Evolutionary conservation across 1,140 invertebrate genomes (phyloP).

Genomic region (Camponotus vicinus): DNA sequence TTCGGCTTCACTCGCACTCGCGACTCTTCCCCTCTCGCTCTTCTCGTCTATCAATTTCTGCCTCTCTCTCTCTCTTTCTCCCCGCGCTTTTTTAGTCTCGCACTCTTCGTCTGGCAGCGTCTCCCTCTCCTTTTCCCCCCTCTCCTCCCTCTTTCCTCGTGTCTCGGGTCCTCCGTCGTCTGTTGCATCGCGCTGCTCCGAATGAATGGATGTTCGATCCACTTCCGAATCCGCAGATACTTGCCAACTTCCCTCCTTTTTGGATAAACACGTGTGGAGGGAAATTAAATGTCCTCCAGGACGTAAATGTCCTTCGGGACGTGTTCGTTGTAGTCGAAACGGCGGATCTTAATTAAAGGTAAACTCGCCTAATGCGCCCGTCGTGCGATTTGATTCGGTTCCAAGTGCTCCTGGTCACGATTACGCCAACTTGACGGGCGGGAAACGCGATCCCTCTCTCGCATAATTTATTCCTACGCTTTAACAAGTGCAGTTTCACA

Average conservation of each 20-base stretch:
- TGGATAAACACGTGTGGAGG: not conserved
- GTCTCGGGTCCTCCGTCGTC: conserved; percentile 23
- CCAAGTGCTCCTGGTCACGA: not conserved
- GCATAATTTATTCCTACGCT: not conserved
- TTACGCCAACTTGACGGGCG: not conserved
- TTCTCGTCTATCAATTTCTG: conserved; percentile 14
- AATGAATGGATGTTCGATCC: conserved; percentile 3
- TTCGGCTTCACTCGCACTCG: conserved; percentile 33
- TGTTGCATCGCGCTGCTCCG: not conserved
- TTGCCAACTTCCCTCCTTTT: not conserved
- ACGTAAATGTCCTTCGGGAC: not conserved
- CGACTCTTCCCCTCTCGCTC: conserved; percentile 33
- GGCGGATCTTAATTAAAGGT: not conserved
- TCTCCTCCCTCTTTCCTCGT: not conserved
- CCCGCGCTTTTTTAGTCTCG: not conserved
- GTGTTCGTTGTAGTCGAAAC: not conserved
- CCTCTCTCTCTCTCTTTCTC: conserved; percentile 46
- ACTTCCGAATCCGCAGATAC: conserved; percentile 55
- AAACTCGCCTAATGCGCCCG: conserved; percentile 6
- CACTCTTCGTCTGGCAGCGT: conserved; percentile 30
- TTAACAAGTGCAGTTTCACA: too few species aligned
- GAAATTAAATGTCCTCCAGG: not conserved
- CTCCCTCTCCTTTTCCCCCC: conserved; percentile 5
- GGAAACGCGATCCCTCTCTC: not conserved
- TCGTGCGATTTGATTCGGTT: not conserved